phyloP scores from a whole-genome alignment of 2,888 invertebrate genomes.

The Cancer borealis region DNA sequence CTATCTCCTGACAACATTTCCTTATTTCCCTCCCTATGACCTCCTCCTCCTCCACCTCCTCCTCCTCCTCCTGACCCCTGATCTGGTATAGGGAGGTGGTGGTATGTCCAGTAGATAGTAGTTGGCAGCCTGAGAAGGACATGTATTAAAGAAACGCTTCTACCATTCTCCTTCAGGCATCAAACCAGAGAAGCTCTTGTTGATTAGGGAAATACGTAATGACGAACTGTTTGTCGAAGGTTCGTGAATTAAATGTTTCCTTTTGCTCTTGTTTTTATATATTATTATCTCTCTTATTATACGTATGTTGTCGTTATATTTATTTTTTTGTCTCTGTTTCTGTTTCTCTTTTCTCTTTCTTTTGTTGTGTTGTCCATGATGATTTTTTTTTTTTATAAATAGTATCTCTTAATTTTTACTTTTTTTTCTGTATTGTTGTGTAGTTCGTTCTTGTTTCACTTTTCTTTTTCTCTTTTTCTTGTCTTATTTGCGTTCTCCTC shows the following conservation, averaged over 20 bases:
- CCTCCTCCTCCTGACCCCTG: not conserved
- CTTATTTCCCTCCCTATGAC: not conserved
- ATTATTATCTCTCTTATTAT: constrained; percentile 47
- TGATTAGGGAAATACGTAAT: constrained; percentile 72
- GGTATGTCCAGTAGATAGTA: constrained; percentile 48
- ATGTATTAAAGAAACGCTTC: constrained; percentile 65
- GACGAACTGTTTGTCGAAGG: constrained; percentile 76
- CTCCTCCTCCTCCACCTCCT: not conserved
- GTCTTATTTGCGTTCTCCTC: constrained; percentile 6
- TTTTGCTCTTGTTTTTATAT: constrained; percentile 56
- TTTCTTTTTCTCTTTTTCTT: constrained; percentile 24
- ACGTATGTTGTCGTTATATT: constrained; percentile 20
- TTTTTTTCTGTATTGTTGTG: not conserved
- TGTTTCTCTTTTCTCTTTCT: not conserved
- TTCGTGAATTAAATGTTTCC: constrained; percentile 70
- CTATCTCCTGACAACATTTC: too few relatives aligned
- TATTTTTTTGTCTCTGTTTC: not conserved
- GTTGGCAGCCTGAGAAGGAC: constrained; percentile 72
- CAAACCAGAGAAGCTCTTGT: constrained; percentile 78
- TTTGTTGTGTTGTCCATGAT: not conserved
- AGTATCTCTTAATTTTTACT: not conserved
- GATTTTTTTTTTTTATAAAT: constrained; percentile 47
- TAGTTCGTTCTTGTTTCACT: constrained; percentile 37
- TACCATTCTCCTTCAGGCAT: constrained; percentile 77
- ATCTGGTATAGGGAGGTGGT: constrained; percentile 13